Conservation (phyloP, 2,113 vertebrate genomes). For the Hiodon tergisus region DNA sequence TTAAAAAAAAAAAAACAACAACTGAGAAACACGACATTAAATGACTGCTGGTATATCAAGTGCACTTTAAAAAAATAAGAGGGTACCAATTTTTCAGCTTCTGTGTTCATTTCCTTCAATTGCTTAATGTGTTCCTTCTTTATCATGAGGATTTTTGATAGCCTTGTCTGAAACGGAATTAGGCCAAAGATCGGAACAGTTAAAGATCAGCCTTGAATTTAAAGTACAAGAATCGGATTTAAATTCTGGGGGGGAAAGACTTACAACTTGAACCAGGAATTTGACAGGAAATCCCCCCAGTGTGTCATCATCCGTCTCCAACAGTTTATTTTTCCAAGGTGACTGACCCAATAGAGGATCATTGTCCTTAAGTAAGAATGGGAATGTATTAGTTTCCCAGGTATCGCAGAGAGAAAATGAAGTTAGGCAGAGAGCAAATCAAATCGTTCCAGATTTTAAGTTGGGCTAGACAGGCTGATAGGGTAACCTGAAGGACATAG, state of each 20-base stretch:
- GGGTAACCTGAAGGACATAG: too few relatives aligned
- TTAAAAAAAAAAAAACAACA: background rate
- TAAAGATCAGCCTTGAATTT: background rate
- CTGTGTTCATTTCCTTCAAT: constrained; percentile 96
- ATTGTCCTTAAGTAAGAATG: constrained; percentile 66
- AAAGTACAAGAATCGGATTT: background rate
- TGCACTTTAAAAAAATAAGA: background rate
- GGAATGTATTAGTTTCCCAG: background rate
- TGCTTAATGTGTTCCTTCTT: constrained; percentile 98
- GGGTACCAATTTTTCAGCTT: constrained; percentile 93
- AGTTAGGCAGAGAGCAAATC: background rate
- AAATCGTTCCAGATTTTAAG: background rate
- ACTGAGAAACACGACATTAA: background rate
- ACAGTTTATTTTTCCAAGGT: constrained; percentile 86
- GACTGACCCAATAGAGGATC: constrained; percentile 90
- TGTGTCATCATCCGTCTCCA: constrained; percentile 84
- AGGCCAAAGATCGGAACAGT: background rate
- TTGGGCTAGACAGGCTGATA: too few relatives aligned
- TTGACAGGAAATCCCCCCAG: constrained; percentile 96
- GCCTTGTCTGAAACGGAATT: constrained; percentile 71
- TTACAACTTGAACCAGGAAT: constrained; percentile 97
- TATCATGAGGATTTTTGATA: constrained; percentile 99
- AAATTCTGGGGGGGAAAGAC: constrained; percentile 30
- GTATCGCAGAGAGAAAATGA: background rate
- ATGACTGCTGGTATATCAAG: background rate